These are phyloP conservation scores for Drosophila triauraria DNA, from an alignment of 1,140 invertebrate genomes.

Conservation along the genomic window DNA sequence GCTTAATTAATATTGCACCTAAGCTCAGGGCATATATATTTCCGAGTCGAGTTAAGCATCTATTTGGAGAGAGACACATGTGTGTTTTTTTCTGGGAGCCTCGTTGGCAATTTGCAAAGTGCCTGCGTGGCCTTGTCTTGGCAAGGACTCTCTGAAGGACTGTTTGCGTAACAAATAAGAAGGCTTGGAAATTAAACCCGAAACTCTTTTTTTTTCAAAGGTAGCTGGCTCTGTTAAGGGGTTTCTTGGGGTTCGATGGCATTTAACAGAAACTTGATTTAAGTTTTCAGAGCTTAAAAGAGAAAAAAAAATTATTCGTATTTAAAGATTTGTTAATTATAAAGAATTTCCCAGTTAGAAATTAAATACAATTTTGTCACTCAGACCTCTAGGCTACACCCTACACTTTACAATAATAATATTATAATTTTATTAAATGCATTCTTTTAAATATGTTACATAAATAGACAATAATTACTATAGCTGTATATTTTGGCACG, in stretches of 20 bases:
- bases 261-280: neutral
- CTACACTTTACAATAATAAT: neutral
- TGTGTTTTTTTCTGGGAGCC: constrained; percentile 16
- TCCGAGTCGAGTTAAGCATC: constrained; percentile 6
- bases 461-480: constrained; percentile 71
- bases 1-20: constrained; percentile 65
- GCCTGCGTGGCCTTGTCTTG: constrained; percentile 15
- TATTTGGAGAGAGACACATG: constrained; percentile 12
- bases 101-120: constrained; percentile 34
- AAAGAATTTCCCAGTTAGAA: neutral
- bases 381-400: too few species aligned
- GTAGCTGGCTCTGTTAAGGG: neutral
- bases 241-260: neutral
- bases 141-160: constrained; percentile 4
- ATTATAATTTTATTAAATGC: constrained; percentile 64
- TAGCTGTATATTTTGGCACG: constrained; percentile 78
- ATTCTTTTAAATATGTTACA: constrained; percentile 56
- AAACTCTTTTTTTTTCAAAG: neutral
- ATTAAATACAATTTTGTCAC: too few species aligned
- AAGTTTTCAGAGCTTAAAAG: too few species aligned
- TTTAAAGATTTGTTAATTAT: too few species aligned
- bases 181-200: neutral
- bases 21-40: constrained; percentile 32
- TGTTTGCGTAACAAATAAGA: neutral
- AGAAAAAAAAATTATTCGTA: too few species aligned